Percentiles rank a stretch among this genome's conserved stretches.
Conservation (phyloP, 1,140 invertebrate genomes). For the Trichoplusia ni region DNA sequence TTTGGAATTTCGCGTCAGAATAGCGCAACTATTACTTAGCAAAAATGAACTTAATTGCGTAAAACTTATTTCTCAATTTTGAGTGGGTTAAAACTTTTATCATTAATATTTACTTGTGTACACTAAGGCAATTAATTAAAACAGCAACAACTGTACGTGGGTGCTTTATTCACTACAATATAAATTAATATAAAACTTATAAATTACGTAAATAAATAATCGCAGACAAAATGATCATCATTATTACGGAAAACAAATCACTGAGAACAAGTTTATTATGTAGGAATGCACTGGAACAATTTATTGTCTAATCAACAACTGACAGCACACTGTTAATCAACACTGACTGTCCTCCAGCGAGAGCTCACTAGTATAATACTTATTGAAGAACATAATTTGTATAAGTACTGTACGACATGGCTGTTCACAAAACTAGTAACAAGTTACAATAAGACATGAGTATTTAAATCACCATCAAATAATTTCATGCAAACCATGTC, state of each 20-base stretch:
- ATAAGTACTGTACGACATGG: no score
- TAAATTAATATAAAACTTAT: conserved; percentile 76
- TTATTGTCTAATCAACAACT: conserved; percentile 13
- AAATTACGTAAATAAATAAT: conserved; percentile 75
- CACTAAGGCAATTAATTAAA: conserved; percentile 26
- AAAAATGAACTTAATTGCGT: no score
- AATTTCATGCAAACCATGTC: conserved; percentile 3
- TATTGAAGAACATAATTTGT: no score
- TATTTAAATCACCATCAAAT: conserved; percentile 6
- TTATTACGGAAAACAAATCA: conserved; percentile 39
- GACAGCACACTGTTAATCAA: neutral
- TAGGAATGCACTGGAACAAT: conserved; percentile 54
- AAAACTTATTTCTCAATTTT: no score
- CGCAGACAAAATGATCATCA: conserved; percentile 50
- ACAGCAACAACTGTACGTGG: conserved; percentile 40
- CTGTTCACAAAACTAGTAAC: neutral
- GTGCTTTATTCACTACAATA: conserved; percentile 65
- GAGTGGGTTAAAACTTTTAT: no score
- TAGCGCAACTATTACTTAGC: neutral
- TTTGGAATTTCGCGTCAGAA: neutral
- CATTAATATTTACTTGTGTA: no score
- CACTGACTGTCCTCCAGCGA: no score
- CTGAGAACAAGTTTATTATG: conserved; percentile 40
- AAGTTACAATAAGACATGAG: neutral
- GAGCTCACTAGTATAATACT: no score